These are phyloP conservation scores for Bufo bufo DNA, from an alignment of 2,113 vertebrate genomes.

Conservation along the genomic window DNA sequence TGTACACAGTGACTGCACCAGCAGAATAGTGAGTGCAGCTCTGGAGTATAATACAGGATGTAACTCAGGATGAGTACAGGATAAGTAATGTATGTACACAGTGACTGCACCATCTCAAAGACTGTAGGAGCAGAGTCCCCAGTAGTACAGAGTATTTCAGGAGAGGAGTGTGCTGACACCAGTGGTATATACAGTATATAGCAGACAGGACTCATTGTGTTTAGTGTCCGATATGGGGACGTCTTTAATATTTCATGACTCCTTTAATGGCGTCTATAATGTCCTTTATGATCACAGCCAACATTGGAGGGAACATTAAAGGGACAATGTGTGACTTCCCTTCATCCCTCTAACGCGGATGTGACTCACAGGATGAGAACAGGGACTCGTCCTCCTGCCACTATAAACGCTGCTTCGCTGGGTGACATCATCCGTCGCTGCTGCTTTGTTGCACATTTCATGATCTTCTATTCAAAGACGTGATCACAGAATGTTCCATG, in stretches of 20 bases:
- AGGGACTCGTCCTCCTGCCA: neutral
- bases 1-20: too few species aligned
- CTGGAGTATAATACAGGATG: too few species aligned
- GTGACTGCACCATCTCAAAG: too few species aligned
- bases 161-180: too few species aligned
- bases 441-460: conserved; percentile 7
- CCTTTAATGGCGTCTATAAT: neutral
- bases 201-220: neutral
- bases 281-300: neutral
- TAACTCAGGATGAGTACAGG: too few species aligned
- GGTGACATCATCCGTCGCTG: neutral
- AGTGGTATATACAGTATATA: neutral
- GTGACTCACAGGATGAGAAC: conserved; percentile 31
- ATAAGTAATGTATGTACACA: too few species aligned
- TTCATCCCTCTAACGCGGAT: conserved; percentile 20
- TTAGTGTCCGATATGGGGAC: neutral
- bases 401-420: conserved; percentile 15
- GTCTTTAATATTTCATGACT: neutral
- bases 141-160: too few species aligned
- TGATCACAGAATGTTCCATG: too few species aligned
- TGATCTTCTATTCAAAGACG: neutral
- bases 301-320: conserved; percentile 4
- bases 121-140: too few species aligned
- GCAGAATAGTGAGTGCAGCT: too few species aligned
- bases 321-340: neutral